These are phyloP conservation scores for Chelidonichthys spinosus DNA, from an alignment of 2,797 vertebrate species.

Conservation along the genomic window DNA sequence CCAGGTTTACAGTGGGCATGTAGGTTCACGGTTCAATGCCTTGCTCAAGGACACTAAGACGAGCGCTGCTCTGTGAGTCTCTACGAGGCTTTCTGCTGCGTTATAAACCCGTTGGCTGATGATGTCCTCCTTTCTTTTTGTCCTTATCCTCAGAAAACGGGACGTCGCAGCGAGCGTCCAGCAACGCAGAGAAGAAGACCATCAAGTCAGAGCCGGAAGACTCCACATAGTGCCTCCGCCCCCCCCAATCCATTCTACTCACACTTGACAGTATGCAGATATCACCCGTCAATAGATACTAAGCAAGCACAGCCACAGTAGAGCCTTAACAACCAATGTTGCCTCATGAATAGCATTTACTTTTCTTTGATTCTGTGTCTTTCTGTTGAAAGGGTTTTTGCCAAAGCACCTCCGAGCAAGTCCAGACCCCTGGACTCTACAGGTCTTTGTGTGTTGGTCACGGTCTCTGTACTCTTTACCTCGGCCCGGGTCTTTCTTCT, in stretches of 20 bases:
- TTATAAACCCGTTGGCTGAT: slow-evolving; percentile 36
- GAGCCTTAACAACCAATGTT: slow-evolving; percentile 99
- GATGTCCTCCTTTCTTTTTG: slow-evolving; percentile 3
- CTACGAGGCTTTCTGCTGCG: neutral
- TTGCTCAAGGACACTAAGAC: neutral
- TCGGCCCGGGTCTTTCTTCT: slow-evolving; percentile 44
- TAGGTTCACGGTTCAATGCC: neutral
- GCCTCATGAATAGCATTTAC: slow-evolving; percentile 91
- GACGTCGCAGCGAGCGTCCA: slow-evolving; percentile 90
- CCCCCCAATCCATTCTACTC: slow-evolving; percentile 61
- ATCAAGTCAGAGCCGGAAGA: slow-evolving; percentile 99
- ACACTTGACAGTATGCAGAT: slow-evolving; percentile 81
- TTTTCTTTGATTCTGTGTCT: slow-evolving; percentile 72
- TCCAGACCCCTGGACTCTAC: slow-evolving; percentile 62
- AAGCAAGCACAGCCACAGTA: slow-evolving; percentile 90
- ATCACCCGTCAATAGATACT: slow-evolving; percentile 83
- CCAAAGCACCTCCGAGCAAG: slow-evolving; percentile 84
- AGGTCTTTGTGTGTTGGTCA: slow-evolving; percentile 84
- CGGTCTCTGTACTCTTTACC: slow-evolving; percentile 70
- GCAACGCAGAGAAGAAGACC: slow-evolving; percentile 91
- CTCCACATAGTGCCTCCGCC: slow-evolving; percentile 90
- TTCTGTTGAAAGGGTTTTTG: slow-evolving; percentile 71
- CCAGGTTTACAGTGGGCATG: neutral
- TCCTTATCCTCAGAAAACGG: slow-evolving; percentile 88
- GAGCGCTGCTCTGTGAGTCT: neutral